Percentiles rank a stretch among this genome's conserved stretches.
These are phyloP conservation scores for Tetranychus piercei DNA, from an alignment of 2,888 invertebrate species.

Conservation along the genomic window DNA sequence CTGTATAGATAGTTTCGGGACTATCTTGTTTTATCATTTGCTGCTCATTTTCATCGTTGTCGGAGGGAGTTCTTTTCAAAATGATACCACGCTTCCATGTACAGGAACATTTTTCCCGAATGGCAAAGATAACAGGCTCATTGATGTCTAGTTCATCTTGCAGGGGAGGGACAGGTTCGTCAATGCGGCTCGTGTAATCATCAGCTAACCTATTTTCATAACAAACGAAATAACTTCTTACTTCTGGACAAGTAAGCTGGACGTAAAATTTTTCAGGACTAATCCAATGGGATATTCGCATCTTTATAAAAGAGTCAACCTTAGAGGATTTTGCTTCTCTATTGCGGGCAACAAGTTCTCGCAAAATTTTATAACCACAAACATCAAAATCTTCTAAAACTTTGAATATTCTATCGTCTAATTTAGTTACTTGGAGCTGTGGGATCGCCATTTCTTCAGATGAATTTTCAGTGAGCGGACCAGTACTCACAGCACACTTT, in stretches of 20 bases:
- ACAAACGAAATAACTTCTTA: neutral
- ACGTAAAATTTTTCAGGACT: constrained; percentile 1
- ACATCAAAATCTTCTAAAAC: neutral
- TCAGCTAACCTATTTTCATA: neutral
- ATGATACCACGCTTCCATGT: neutral
- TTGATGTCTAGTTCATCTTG: neutral
- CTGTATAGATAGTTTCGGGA: neutral
- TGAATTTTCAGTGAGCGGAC: neutral
- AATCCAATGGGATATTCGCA: neutral
- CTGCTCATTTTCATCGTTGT: neutral
- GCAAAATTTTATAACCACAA: neutral
- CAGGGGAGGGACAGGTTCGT: neutral
- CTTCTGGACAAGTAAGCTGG: neutral
- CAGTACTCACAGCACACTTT: constrained; percentile 1
- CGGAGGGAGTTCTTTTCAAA: neutral
- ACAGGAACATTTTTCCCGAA: no score
- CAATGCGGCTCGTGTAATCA: neutral
- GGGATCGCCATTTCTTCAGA: neutral
- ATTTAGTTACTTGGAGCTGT: neutral
- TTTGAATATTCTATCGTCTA: neutral
- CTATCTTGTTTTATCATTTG: neutral
- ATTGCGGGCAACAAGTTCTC: neutral
- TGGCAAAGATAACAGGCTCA: neutral
- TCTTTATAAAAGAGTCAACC: neutral
- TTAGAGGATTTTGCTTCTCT: neutral